Evolutionary conservation across 2,113 vertebrate species (phyloP).

Genomic region (Megalops atlanticus): DNA sequence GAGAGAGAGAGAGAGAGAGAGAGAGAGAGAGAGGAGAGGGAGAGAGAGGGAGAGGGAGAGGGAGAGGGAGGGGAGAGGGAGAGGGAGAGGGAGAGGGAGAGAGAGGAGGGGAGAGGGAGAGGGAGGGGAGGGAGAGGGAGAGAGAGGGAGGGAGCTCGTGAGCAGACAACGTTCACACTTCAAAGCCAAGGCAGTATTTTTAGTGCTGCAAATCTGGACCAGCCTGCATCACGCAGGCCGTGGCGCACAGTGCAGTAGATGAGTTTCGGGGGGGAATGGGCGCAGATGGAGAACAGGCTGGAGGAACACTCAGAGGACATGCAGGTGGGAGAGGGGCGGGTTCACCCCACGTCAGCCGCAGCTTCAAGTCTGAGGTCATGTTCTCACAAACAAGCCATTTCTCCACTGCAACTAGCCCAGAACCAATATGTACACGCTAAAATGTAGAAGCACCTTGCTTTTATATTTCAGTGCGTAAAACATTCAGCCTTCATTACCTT

Average conservation of each 20-base stretch:
- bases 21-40: conserved; percentile 42
- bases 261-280: not conserved
- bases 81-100: not conserved
- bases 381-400: conserved; percentile 9
- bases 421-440: not conserved
- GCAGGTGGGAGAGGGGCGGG: not conserved
- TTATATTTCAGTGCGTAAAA: not conserved
- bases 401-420: not conserved
- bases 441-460: not conserved
- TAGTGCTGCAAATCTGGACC: conserved; percentile 12
- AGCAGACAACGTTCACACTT: conserved; percentile 58
- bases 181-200: not conserved
- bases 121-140: too few species aligned
- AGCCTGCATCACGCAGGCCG: not conserved
- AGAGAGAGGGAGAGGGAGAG: conserved; percentile 22
- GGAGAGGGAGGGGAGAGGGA: not conserved
- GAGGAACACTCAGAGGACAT: conserved; percentile 19
- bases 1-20: conserved; percentile 21
- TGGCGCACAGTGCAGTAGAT: not conserved
- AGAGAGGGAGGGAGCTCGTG: conserved; percentile 39
- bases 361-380: conserved; percentile 16
- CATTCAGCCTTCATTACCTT: not conserved
- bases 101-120: not conserved
- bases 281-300: not conserved
- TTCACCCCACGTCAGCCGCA: not conserved